These are phyloP conservation scores for Aythya fuligula DNA, from an alignment of 2,797 vertebrate species.

Conservation along the genomic window DNA sequence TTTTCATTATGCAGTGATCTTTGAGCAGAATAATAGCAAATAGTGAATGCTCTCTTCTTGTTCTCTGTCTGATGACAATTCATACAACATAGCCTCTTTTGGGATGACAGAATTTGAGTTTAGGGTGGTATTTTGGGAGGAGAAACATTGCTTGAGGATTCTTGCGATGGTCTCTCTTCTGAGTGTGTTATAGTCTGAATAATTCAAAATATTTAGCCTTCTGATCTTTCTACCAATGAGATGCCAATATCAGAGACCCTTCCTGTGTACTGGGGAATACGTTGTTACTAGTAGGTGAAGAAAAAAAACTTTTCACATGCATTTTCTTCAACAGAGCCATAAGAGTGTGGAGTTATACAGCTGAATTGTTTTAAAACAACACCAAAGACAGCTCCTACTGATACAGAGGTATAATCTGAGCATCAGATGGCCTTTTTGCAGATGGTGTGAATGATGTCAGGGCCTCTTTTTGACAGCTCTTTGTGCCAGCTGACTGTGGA, in stretches of 20 bases:
- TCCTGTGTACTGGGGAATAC: background rate
- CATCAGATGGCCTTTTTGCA: background rate
- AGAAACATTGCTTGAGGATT: background rate
- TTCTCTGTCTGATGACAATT: background rate
- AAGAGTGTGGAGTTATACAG: background rate
- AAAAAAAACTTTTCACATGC: background rate
- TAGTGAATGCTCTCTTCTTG: background rate
- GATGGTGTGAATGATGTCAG: background rate
- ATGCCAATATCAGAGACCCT: background rate
- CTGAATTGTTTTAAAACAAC: background rate
- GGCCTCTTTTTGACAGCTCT: background rate
- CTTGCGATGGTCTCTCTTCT: fast-evolving
- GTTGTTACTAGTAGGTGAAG: background rate
- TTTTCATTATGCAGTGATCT: background rate
- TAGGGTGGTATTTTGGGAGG: background rate
- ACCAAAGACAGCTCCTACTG: background rate
- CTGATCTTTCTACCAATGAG: background rate
- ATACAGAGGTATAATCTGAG: background rate
- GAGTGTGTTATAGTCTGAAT: background rate
- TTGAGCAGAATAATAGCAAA: slow-evolving; percentile 34
- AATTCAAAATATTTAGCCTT: background rate
- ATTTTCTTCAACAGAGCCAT: background rate
- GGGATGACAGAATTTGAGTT: background rate
- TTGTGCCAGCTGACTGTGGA: background rate
- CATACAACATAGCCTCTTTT: background rate